These are phyloP conservation scores for Melanotaenia maccullochi DNA, from an alignment of 2,797 vertebrate species.

Conservation along the genomic window DNA sequence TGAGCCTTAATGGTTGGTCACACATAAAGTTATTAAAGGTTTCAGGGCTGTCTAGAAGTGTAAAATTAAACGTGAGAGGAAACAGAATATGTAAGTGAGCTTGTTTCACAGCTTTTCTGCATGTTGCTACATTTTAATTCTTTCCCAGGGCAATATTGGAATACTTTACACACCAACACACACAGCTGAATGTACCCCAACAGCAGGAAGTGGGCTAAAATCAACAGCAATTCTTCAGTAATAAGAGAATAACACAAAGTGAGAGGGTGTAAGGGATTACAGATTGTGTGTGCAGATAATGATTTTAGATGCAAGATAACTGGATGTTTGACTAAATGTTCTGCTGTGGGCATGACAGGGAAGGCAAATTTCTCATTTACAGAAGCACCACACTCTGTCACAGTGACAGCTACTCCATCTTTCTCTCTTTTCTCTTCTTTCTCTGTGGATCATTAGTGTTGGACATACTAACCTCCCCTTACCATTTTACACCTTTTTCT, in stretches of 20 bases:
- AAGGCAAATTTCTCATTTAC: conserved; percentile 36
- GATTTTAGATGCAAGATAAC: conserved; percentile 75
- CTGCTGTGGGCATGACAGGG: conserved; percentile 53
- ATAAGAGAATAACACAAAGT: conserved; percentile 62
- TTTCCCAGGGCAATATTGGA: conserved; percentile 45
- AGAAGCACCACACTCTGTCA: conserved; percentile 32
- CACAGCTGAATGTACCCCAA: conserved; percentile 13
- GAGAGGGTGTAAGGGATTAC: conserved; percentile 50
- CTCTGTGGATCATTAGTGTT: conserved; percentile 34
- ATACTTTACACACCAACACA: conserved; percentile 40
- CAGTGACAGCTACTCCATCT: conserved; percentile 42
- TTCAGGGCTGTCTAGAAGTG: conserved; percentile 46
- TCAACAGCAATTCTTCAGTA: conserved; percentile 62
- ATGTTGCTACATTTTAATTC: conserved; percentile 63
- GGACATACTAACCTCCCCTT: conserved; percentile 1
- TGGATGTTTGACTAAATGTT: conserved; percentile 67
- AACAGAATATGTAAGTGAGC: conserved; percentile 41
- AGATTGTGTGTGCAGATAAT: conserved; percentile 75
- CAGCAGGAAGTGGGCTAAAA: conserved; percentile 62
- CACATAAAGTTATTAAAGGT: conserved; percentile 55
- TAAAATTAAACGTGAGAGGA: conserved; percentile 63
- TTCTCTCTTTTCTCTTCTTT: conserved; percentile 23
- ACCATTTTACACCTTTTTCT: conserved; percentile 39
- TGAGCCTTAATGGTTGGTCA: conserved; percentile 41
- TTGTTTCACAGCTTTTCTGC: conserved; percentile 62